These are phyloP conservation scores for Dipus sagitta DNA, from an alignment of 2,797 vertebrate species.

Conservation along the genomic window DNA sequence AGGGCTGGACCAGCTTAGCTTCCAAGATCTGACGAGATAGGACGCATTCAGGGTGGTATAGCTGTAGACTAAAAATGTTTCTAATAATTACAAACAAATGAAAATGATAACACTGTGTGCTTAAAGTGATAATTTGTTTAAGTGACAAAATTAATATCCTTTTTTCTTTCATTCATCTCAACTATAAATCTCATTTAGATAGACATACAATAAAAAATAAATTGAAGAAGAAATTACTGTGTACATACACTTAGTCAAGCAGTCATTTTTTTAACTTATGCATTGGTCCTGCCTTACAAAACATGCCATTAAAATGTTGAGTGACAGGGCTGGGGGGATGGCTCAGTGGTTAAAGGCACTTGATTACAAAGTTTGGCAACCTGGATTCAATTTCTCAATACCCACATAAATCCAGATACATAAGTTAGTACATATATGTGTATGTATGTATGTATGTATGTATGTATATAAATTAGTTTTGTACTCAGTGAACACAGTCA, in stretches of 20 bases:
- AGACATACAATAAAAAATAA: slow-evolving; percentile 42
- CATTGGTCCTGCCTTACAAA: slow-evolving; percentile 30
- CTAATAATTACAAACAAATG: slow-evolving; percentile 60
- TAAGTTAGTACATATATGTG: too few relatives aligned
- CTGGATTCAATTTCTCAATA: too few relatives aligned
- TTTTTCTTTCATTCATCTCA: slow-evolving; percentile 52
- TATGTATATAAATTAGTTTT: too few relatives aligned
- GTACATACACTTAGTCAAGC: neutral
- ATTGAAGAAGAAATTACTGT: slow-evolving; percentile 51
- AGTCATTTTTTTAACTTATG: slow-evolving; percentile 25
- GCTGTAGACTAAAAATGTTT: neutral
- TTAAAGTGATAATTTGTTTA: slow-evolving; percentile 67
- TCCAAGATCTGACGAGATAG: too few relatives aligned
- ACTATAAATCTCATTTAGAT: slow-evolving; percentile 28
- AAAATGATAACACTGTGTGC: slow-evolving; percentile 40
- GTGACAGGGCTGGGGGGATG: neutral
- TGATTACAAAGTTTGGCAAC: too few relatives aligned
- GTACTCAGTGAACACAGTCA: too few relatives aligned
- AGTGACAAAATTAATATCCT: slow-evolving; percentile 54
- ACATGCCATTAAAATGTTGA: neutral
- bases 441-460: too few relatives aligned
- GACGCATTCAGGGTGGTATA: too few relatives aligned
- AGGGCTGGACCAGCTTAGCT: too few relatives aligned
- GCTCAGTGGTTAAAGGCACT: too few relatives aligned
- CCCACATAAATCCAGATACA: too few relatives aligned